Base-by-base conservation (phyloP, 92 coral and sea anemone genomes). In the Siderastrea siderea region DNA sequence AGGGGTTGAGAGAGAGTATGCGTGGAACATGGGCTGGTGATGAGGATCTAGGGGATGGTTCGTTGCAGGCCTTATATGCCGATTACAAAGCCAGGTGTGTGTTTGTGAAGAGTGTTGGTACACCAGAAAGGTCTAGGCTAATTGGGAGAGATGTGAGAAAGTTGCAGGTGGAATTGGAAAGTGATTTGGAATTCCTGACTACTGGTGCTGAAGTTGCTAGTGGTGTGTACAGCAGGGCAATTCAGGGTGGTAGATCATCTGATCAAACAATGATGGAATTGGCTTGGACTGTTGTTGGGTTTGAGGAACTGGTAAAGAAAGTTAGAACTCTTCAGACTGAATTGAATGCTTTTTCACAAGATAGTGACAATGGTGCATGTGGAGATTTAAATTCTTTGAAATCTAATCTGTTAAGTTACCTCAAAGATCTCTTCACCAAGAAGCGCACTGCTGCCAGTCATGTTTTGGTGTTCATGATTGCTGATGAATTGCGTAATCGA, bases 21-120 rank as follows among this genome's bases (percentile, higher is more conserved):
- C 80, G 87, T 50, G 86, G 92, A 49, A 82, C 67, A 5, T 92
- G 95, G 98, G 78, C 95, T 70, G 98, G 95, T 17, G 95, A 92
- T 84, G 95, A 92, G 71, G 93, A 92, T 77, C 82, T 95, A 16
- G 98, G 91, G 16, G 88, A 83, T 64, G 83, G 83, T 6, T 79
- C 83, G 2, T 15, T 79, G 12, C 72, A 48, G 26, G 60, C 57
- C 5, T 64, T 79, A 62, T 63, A 47, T 65, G 48, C 49, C n/a
- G 73, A 49, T 2, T 79, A 79, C 54, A 79, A 63, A 26, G 72
- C 61, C n/a, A 79, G 83, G 75, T 75, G 74, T 66, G 16, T 49
- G 0, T 64, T 79, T 79, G 83, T 79, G 70, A 79, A 64, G 83
- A 60, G 60, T n/a, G 19, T 78, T 15, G 83, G 83, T 64, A 9